Percentiles rank a stretch among this genome's conserved stretches.
Conservation (phyloP, 23 tunicate species). For the Diplosoma virens region DNA sequence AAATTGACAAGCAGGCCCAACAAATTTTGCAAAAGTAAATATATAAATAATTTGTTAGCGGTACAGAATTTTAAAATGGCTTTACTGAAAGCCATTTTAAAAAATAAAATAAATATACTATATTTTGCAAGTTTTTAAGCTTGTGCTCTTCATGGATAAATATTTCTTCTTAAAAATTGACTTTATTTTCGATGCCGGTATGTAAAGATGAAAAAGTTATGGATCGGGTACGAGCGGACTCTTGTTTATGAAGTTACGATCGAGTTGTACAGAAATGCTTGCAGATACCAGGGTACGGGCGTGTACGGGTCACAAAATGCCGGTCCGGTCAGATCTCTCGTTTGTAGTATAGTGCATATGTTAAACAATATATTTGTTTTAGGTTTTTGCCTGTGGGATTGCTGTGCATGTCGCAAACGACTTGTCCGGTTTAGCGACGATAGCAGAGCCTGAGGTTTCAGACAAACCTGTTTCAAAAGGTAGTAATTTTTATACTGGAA, state of each 20-base stretch:
- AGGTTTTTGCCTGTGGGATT: conserved; percentile 17
- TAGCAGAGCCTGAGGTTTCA: conserved; percentile 9
- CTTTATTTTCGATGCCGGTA: not conserved
- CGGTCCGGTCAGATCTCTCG: too few species aligned
- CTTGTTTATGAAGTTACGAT: not conserved
- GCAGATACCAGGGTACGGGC: too few species aligned
- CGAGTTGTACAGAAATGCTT: not conserved
- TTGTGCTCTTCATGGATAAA: not conserved
- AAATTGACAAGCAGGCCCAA: too few species aligned
- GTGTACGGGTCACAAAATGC: too few species aligned
- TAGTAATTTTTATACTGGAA: not conserved
- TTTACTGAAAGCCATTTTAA: too few species aligned
- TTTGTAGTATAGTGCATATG: not conserved
- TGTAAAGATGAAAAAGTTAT: not conserved
- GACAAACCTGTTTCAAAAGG: not conserved
- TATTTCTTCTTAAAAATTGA: not conserved
- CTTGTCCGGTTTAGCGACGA: not conserved
- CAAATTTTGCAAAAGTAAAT: too few species aligned
- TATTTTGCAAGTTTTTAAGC: too few species aligned
- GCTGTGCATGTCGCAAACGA: not conserved
- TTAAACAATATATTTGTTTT: not conserved
- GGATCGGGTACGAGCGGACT: not conserved
- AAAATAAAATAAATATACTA: too few species aligned
- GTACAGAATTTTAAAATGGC: too few species aligned
- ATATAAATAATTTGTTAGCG: too few species aligned